A percentile compares a stretch with the other conserved stretches of the same genome.
These are phyloP conservation scores for Planococcus citri DNA, from an alignment of 1,140 invertebrate genomes.

Conservation along the genomic window DNA sequence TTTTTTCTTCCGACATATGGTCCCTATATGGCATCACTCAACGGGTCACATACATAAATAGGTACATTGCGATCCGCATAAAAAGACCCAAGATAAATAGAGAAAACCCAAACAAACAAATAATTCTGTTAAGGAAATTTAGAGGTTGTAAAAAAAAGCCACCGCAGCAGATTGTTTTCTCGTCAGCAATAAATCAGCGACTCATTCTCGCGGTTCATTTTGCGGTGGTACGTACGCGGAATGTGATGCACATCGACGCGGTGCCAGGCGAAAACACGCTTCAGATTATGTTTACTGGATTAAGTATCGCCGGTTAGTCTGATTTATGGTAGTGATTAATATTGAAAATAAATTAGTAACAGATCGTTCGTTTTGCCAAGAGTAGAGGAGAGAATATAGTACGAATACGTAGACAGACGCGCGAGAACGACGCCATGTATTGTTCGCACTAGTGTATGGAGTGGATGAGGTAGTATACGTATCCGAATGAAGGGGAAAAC, in stretches of 20 bases:
- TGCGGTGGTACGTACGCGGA: not conserved
- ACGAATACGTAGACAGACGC: too few relatives aligned
- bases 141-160: not conserved
- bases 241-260: not conserved
- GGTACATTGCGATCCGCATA: too few relatives aligned
- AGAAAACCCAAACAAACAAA: too few relatives aligned
- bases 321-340: slow-evolving; percentile 15
- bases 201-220: slow-evolving; percentile 8
- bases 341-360: slow-evolving; percentile 20
- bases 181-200: slow-evolving; percentile 10
- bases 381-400: too few relatives aligned
- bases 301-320: not conserved
- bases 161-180: not conserved
- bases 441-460: too few relatives aligned
- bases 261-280: not conserved
- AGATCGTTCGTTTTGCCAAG: slow-evolving; percentile 8
- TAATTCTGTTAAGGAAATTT: not conserved
- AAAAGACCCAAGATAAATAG: too few relatives aligned
- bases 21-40: too few relatives aligned
- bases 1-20: too few relatives aligned
- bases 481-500: too few relatives aligned
- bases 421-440: too few relatives aligned
- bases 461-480: too few relatives aligned
- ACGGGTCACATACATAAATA: too few relatives aligned
- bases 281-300: not conserved